Conservation (phyloP, 2,888 invertebrate genomes). For the Helleia helle region DNA sequence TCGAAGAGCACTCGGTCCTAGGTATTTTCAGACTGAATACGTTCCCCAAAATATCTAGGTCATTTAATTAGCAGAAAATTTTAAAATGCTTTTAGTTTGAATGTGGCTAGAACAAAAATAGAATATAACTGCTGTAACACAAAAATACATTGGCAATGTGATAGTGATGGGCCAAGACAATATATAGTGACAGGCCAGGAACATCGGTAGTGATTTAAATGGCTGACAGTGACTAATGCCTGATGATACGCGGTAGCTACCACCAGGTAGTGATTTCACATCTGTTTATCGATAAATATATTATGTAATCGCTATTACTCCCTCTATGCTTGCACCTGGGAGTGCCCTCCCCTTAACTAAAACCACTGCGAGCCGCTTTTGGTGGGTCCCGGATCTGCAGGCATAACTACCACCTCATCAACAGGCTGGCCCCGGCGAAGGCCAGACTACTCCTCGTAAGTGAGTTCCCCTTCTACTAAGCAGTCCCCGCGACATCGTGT, state of each 20-base stretch:
- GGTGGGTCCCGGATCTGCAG: no score
- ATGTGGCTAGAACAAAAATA: not conserved
- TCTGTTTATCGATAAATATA: not conserved
- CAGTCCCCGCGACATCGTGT: no score
- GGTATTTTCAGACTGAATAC: not conserved
- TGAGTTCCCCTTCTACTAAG: no score
- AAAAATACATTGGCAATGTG: slow-evolving; percentile 18
- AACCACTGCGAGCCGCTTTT: no score
- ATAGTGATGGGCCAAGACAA: slow-evolving; percentile 16
- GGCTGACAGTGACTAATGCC: slow-evolving; percentile 21
- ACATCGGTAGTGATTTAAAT: slow-evolving; percentile 13
- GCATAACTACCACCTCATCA: no score
- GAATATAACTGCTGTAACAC: slow-evolving; percentile 9
- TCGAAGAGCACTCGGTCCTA: no score
- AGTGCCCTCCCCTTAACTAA: no score
- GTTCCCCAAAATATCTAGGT: not conserved
- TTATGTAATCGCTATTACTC: no score
- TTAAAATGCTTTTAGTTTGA: slow-evolving; percentile 1
- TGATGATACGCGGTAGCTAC: slow-evolving; percentile 10
- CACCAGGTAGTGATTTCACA: not conserved
- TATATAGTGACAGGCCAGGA: slow-evolving; percentile 20
- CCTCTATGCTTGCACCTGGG: no score
- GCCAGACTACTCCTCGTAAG: no score
- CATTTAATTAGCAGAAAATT: not conserved
- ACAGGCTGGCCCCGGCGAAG: no score